Conservation (phyloP, 2,113 vertebrate species). For the Marmota flaviventris region DNA sequence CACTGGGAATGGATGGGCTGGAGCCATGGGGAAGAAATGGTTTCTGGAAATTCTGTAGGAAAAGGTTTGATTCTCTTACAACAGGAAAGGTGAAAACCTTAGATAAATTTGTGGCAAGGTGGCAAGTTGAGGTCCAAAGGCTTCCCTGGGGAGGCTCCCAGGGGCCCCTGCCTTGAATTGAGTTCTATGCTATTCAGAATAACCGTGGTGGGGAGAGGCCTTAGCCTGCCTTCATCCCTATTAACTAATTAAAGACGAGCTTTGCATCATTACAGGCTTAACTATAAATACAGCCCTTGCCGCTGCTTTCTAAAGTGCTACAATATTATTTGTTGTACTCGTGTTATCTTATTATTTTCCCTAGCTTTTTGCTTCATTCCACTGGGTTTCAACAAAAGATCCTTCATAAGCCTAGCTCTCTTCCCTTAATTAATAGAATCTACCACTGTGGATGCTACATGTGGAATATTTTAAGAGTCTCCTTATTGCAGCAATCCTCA, state of each 20-base stretch:
- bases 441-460: neutral
- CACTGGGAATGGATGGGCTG: neutral
- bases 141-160: neutral
- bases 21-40: neutral
- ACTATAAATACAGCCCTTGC: neutral
- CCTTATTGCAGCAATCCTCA: neutral
- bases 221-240: neutral
- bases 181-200: conserved; percentile 16
- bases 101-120: neutral
- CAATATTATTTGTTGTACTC: neutral
- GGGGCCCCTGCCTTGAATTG: neutral
- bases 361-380: neutral
- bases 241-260: neutral
- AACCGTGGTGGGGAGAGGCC: neutral
- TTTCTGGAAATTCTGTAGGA: neutral
- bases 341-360: neutral
- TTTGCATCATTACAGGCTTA: neutral
- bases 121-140: neutral
- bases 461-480: neutral
- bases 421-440: neutral
- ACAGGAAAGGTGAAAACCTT: neutral
- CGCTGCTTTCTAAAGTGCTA: neutral
- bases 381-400: conserved; percentile 16
- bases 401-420: neutral
- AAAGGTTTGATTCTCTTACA: neutral